These are phyloP conservation scores for Propithecus deckenii DNA, from an alignment of 2,797 vertebrate species.

Conservation along the genomic window DNA sequence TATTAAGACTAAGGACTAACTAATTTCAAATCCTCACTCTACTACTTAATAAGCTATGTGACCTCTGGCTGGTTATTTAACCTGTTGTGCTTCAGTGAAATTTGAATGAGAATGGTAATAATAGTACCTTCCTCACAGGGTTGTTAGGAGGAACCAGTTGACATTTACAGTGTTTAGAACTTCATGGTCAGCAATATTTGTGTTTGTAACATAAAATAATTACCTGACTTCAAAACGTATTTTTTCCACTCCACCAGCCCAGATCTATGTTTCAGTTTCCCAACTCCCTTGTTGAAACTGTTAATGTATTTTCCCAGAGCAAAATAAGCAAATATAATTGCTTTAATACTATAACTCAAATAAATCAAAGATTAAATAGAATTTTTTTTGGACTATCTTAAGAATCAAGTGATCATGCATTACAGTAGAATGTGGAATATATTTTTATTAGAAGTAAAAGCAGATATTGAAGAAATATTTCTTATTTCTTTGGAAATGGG, in stretches of 20 bases:
- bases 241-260: not conserved
- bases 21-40: not conserved
- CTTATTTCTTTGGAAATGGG: not conserved
- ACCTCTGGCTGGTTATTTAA: not conserved
- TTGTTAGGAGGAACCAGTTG: not conserved
- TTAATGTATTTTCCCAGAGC: not conserved
- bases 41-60: not conserved
- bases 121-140: not conserved
- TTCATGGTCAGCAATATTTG: not conserved
- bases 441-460: not conserved
- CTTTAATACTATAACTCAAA: not conserved
- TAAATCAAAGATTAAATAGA: not conserved
- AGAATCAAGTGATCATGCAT: not conserved
- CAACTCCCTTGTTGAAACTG: not conserved
- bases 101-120: not conserved
- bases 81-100: not conserved
- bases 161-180: not conserved
- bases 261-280: not conserved
- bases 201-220: not conserved
- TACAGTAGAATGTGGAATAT: not conserved
- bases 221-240: not conserved
- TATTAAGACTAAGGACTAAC: not conserved
- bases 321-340: conserved; percentile 19
- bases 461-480: not conserved
- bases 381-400: not conserved